phyloP scores from a whole-genome alignment of 2,113 vertebrate species.

The Myodes glareolus region DNA sequence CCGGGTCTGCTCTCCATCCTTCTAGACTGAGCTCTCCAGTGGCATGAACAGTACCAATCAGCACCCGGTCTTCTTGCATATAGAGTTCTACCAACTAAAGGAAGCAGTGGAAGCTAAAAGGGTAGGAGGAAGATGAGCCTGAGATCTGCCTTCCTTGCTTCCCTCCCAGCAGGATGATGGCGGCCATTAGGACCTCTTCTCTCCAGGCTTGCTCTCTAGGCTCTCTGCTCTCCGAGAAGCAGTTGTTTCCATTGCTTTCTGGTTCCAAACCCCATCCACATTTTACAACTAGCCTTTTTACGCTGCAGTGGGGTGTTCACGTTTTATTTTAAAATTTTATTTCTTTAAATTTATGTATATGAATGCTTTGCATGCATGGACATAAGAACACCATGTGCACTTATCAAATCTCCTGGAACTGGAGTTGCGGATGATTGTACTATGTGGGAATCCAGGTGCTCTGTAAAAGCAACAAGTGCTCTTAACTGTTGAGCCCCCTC shows the following conservation, averaged over 20 bases:
- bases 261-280: not conserved
- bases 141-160: not conserved
- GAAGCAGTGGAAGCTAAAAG: not conserved
- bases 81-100: not conserved
- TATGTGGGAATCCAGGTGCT: not conserved
- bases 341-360: not conserved
- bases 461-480: not conserved
- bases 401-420: not conserved
- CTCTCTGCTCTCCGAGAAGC: not conserved
- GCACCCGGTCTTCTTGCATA: not conserved
- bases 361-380: not conserved
- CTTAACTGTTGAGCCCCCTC: not conserved
- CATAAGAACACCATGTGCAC: not conserved
- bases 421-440: not conserved
- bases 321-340: not conserved
- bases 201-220: no score
- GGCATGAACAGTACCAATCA: accelerated
- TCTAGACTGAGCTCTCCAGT: not conserved
- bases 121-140: not conserved
- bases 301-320: not conserved
- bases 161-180: not conserved
- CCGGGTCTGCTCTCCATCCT: not conserved
- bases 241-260: not conserved
- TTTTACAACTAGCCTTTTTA: not conserved
- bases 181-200: not conserved